Base-by-base conservation (phyloP, 2,888 invertebrate genomes). In the Odontocerum albicorne region DNA sequence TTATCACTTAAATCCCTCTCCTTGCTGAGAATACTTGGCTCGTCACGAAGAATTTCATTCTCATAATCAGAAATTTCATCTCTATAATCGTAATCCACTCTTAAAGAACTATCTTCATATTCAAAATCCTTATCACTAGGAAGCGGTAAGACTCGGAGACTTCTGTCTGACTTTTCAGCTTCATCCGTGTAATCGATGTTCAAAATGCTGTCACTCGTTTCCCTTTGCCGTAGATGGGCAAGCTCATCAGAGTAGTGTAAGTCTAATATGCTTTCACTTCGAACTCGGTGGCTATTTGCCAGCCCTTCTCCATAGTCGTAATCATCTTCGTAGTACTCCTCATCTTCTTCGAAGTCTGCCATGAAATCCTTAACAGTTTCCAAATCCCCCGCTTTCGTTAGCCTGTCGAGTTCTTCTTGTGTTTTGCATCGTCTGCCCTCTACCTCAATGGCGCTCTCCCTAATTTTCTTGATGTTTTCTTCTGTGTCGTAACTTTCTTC, bases 311-410 rank as follows among this genome's bases (percentile, higher is more conserved):
- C 61, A 40, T 61, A 58, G 40, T 61, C 61, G 40, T 61, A 58
- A 21, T 61, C 61, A 32, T 61, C 61, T 19, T 61, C 61, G 31
- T 58, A 56, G 31, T 61, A 61, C 43, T 61, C 61, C 17, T 61
- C 46, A 13, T 61, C 53, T 2, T 43, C 53, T 13, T 49, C 44
- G 16, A 53, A 45, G 38, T 54, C 49, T 7, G 43, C 53, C 57
- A 57, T 57, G 44, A 57, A 57, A 39, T 57, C 57, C 7, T 36
- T 45, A 15, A 54, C 53, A 13, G 35, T 27, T 2, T 36, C 44
- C 3, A 39, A 13, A 19, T 39, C 47, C 3, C 39, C 49, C 21
- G 33, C 43, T 15, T 42, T 19, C n/a, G 51, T 51, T 12, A 52
- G 46, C 3, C 52, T 39, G 21, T 50, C 51, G 22, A 52, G 46